Evolutionary conservation across 2,797 vertebrate species (phyloP).

Genomic region (Rhinogobio ventralis): DNA sequence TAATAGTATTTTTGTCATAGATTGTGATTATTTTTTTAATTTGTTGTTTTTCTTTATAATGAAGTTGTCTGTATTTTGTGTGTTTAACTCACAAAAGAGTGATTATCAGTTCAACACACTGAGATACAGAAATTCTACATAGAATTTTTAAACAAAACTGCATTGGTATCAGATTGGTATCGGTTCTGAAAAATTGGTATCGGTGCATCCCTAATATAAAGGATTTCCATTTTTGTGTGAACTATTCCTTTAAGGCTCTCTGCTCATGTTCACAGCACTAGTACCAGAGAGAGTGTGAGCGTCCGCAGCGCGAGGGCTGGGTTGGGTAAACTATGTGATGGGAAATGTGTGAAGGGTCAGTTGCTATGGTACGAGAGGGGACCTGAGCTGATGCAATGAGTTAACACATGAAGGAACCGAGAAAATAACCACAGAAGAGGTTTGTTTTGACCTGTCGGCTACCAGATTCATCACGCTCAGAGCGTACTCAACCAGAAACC

Average conservation of each 20-base stretch:
- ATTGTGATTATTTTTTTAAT: too few species aligned
- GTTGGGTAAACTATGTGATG: constrained; percentile 24
- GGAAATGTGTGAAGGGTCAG: constrained; percentile 51
- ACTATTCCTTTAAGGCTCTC: constrained; percentile 10
- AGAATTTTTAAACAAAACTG: too few species aligned
- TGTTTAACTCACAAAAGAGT: too few species aligned
- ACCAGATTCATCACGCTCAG: constrained; percentile 16
- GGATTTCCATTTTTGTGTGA: neutral
- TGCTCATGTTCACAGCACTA: neutral
- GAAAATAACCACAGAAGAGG: neutral
- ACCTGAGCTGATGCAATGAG: constrained; percentile 37
- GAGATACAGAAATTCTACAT: too few species aligned
- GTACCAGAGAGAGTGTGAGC: neutral
- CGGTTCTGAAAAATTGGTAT: too few species aligned
- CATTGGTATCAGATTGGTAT: too few species aligned
- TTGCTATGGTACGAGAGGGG: constrained; percentile 30
- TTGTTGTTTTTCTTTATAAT: too few species aligned
- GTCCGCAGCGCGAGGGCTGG: constrained; percentile 2
- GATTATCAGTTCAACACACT: too few species aligned
- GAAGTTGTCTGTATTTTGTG: too few species aligned
- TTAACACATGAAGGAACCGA: constrained; percentile 34
- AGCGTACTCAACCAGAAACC: constrained; percentile 16
- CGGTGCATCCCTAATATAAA: too few species aligned
- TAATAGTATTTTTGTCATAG: too few species aligned
- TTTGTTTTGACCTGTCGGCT: neutral